Conservation (phyloP, 2,797 vertebrate species). For the Carapus acus region DNA sequence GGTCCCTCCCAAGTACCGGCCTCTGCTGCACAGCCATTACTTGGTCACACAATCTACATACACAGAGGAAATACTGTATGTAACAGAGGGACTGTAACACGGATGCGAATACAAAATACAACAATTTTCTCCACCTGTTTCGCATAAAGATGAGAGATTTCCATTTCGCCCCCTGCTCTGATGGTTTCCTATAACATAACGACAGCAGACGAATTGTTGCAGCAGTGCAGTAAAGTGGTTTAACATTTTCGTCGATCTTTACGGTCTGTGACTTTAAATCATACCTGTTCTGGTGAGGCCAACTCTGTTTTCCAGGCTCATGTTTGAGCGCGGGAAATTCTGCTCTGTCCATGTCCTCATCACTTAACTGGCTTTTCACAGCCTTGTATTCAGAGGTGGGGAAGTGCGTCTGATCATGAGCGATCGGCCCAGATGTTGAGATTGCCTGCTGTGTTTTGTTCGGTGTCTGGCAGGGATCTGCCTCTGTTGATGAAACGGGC, state of each 20-base stretch:
- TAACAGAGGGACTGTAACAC: background rate
- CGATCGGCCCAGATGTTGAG: constrained; percentile 16
- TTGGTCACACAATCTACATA: constrained; percentile 72
- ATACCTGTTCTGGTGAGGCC: constrained; percentile 37
- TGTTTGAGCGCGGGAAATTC: constrained; percentile 13
- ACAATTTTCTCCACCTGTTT: constrained; percentile 55
- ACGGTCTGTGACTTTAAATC: constrained; percentile 14
- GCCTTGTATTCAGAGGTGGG: constrained; percentile 35
- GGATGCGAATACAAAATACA: background rate
- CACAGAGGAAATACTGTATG: constrained; percentile 5
- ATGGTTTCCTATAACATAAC: constrained; percentile 41
- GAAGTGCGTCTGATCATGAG: constrained; percentile 17
- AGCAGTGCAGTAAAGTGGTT: too few species aligned
- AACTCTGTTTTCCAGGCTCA: constrained; percentile 10
- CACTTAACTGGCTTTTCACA: constrained; percentile 18
- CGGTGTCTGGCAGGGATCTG: constrained; percentile 12
- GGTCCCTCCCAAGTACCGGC: constrained; percentile 59
- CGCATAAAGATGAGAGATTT: constrained; percentile 54
- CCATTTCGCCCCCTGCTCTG: constrained; percentile 58
- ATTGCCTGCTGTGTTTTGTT: constrained; percentile 26
- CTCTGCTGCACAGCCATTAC: constrained; percentile 47
- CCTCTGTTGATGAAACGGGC: constrained; percentile 17
- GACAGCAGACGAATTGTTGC: background rate
- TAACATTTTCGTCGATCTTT: too few species aligned
- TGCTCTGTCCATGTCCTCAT: constrained; percentile 21